Conservation (phyloP, 2,888 invertebrate species). For the Hipparchia sbordonii region DNA sequence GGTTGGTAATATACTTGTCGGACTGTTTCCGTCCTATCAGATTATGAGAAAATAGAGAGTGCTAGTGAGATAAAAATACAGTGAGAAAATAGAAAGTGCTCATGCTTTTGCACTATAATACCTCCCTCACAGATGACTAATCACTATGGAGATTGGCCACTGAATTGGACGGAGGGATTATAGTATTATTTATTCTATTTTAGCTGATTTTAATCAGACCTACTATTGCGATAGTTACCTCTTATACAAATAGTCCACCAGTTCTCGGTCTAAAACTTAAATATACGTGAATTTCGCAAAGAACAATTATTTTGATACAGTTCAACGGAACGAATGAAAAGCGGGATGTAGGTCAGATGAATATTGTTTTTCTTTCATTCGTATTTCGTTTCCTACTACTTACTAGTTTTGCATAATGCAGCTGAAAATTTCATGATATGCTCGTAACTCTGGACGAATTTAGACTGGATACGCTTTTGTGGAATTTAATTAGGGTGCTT, state of each 20-base stretch:
- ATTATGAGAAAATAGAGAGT: too few relatives aligned
- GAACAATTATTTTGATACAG: slow-evolving; percentile 32
- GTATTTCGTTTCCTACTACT: slow-evolving; percentile 17
- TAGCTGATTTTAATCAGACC: too few relatives aligned
- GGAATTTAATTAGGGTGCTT: slow-evolving; percentile 9
- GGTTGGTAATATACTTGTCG: too few relatives aligned
- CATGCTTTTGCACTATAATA: too few relatives aligned
- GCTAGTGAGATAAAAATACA: too few relatives aligned
- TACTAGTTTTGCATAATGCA: slow-evolving; percentile 20
- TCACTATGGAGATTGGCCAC: too few relatives aligned
- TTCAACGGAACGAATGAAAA: slow-evolving; percentile 30
- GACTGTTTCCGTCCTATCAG: too few relatives aligned
- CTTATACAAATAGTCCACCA: background rate
- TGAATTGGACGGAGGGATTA: too few relatives aligned
- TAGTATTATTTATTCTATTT: too few relatives aligned
- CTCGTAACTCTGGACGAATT: slow-evolving; percentile 1
- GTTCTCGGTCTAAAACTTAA: slow-evolving; percentile 2
- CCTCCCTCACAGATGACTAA: too few relatives aligned
- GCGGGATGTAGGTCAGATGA: slow-evolving; percentile 26
- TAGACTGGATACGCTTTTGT: background rate
- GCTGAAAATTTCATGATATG: slow-evolving; percentile 19
- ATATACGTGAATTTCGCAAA: slow-evolving; percentile 23
- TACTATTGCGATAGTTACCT: too few relatives aligned
- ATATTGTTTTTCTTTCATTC: slow-evolving; percentile 30
- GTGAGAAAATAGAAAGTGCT: too few relatives aligned